Evolutionary conservation across 2,888 invertebrate species (phyloP).

Genomic region (Trichogramma dendrolimi): DNA sequence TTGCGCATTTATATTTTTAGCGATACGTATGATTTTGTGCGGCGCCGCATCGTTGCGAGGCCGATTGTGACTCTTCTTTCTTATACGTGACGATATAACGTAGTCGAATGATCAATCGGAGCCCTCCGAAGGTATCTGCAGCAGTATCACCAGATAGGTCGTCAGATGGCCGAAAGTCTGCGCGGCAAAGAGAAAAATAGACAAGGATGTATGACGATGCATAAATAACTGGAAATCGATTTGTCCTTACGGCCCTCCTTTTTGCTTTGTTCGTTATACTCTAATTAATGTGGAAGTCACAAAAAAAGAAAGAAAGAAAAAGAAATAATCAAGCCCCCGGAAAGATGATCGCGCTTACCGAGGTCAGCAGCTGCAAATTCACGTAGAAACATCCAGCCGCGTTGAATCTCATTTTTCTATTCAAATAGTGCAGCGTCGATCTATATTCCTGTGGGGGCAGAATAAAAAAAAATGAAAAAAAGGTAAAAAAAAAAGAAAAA

Average conservation of each 20-base stretch:
- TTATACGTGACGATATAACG: too few relatives aligned
- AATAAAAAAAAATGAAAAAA: constrained; percentile 1
- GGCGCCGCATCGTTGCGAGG: too few relatives aligned
- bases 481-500: neutral
- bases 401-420: constrained; percentile 41
- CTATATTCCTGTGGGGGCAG: constrained; percentile 23
- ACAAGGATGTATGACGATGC: too few relatives aligned
- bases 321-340: too few relatives aligned
- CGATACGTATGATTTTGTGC: too few relatives aligned
- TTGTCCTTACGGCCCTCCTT: neutral
- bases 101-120: too few relatives aligned
- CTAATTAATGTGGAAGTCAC: too few relatives aligned
- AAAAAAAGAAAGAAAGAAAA: too few relatives aligned
- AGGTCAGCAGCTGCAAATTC: constrained; percentile 40
- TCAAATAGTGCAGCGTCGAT: constrained; percentile 39
- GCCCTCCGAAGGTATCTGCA: constrained; percentile 37
- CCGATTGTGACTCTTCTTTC: too few relatives aligned
- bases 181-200: constrained; percentile 20
- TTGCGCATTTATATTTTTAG: too few relatives aligned
- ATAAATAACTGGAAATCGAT: too few relatives aligned
- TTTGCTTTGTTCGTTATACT: too few relatives aligned
- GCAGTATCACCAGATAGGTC: constrained; percentile 45
- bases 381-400: constrained; percentile 46
- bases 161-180: constrained; percentile 41
- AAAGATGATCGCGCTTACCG: constrained; percentile 36